Evolutionary conservation across 2,888 invertebrate species (phyloP).

Genomic region (Drosophila longiperda): DNA sequence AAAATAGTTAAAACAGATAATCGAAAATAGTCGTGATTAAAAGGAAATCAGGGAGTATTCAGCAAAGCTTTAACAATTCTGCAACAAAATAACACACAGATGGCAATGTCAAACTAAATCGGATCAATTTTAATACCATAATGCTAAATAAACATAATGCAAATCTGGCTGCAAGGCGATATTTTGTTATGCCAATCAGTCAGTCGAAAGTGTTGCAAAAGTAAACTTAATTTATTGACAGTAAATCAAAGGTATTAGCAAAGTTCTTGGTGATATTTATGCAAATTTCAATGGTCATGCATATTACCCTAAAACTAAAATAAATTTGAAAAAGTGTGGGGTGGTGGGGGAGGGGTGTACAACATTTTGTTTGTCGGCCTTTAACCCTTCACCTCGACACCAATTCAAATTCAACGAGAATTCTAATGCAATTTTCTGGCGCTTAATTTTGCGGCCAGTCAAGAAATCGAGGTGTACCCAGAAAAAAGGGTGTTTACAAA

Average conservation of each 20-base stretch:
- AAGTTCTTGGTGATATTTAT: not conserved
- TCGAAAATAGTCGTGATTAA: no score
- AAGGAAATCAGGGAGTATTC: not conserved
- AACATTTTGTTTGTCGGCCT: not conserved
- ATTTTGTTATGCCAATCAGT: not conserved
- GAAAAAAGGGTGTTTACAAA: slow-evolving; percentile 39
- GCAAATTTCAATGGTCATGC: not conserved
- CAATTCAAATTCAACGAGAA: slow-evolving; percentile 19
- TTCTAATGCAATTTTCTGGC: slow-evolving; percentile 42
- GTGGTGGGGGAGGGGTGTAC: not conserved
- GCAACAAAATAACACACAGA: not conserved
- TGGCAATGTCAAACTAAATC: not conserved
- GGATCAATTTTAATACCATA: not conserved
- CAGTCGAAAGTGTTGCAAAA: not conserved
- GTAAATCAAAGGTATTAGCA: not conserved
- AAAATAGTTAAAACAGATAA: no score
- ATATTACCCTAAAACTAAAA: not conserved
- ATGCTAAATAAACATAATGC: not conserved
- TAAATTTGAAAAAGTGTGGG: slow-evolving; percentile 2
- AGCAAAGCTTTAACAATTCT: not conserved
- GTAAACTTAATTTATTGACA: not conserved
- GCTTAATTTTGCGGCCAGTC: slow-evolving; percentile 40
- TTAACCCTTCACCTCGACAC: slow-evolving; percentile 5
- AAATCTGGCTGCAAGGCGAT: not conserved
- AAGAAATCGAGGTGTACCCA: slow-evolving; percentile 28